A percentile compares a stretch with the other conserved stretches of the same genome.
Evolutionary conservation across 2,888 invertebrate species (phyloP).

Genomic region (Glaucopsyche alexis): DNA sequence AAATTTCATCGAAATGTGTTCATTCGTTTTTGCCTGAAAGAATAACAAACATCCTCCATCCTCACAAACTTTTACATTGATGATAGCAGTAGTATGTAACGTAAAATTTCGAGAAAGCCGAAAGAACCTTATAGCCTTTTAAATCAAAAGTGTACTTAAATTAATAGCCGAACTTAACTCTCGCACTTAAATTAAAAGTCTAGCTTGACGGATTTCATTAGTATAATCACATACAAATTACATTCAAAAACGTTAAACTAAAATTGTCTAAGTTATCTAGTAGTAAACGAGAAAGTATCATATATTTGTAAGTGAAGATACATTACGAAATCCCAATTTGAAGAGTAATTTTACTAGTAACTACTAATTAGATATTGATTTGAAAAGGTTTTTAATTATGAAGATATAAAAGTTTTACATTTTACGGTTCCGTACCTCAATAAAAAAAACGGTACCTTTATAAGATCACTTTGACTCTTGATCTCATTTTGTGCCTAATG

Average conservation of each 20-base stretch:
- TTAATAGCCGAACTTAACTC: background rate
- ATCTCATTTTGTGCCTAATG: no score
- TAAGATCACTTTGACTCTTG: no score
- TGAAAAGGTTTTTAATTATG: background rate
- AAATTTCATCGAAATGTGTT: no score
- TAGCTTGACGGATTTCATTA: background rate
- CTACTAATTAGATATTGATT: constrained; percentile 2
- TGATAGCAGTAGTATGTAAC: background rate
- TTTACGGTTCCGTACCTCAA: no score
- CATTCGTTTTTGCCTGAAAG: no score
- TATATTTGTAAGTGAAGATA: background rate
- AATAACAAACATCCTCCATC: no score
- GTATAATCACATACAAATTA: constrained; percentile 7
- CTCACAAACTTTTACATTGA: no score
- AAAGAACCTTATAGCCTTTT: background rate
- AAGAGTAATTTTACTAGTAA: background rate
- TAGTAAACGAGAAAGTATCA: background rate
- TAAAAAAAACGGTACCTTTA: no score
- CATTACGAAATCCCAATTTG: constrained; percentile 4
- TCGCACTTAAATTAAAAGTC: background rate
- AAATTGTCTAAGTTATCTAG: background rate
- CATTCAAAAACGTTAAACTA: background rate
- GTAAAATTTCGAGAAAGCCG: background rate
- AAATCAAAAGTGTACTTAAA: background rate
- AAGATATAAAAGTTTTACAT: background rate